Base-by-base conservation (phyloP, 2,113 vertebrate genomes). In the Prolemur simus region DNA sequence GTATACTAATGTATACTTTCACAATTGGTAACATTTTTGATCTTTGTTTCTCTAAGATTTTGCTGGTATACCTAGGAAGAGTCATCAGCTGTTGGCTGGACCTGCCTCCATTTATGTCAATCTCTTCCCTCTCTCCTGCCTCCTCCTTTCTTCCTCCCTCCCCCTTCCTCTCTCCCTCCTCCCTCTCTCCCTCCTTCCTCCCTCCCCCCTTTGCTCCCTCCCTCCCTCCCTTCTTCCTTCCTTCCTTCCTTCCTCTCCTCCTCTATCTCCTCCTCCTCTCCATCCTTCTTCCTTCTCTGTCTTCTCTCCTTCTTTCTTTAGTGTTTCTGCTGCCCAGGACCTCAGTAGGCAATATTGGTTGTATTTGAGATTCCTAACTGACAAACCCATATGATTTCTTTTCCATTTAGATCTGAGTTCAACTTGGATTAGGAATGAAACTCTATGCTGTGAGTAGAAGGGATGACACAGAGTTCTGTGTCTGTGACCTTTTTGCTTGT, bases 181-280 rank as follows among this genome's bases (percentile, higher is more conserved):
- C 20, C 42, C 54, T 58, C 23, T 58, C 32, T 25, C 25, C 15
- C 7, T 15, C 60, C 20, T 12, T 11, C n/a, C 23, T 32, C 20
- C 42, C 54, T 58, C 23, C 4, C 73, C 32, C 34, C 42, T 45
- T 49, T 6, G 3, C 4, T 37, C 0, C 13, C 42, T 52, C 13
- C 8, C 14, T 18, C 8, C 21, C 56, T 29, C 6, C 60, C 14
- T 25, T 2, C 11, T 13, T 39, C 29, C 11, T 20, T 52, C 18
- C 34, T 10, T 45, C 4, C 6, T 25, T 34, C 5, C 13, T 7
- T 25, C 47, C 47, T 15, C 20, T 37, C 47, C 15, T 42, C 39
- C 13, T 1, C 13, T 13, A 12, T 5, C 6, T 15, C 42, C 1
- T 25, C 8, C n/a, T 64, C 6, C 23, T 74, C 13, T 6, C 8